Evolutionary conservation across 2,113 vertebrate genomes (phyloP), one percentile per base, ranked within the genome.

Genomic region (Nerophis lumbriciformis): DNA sequence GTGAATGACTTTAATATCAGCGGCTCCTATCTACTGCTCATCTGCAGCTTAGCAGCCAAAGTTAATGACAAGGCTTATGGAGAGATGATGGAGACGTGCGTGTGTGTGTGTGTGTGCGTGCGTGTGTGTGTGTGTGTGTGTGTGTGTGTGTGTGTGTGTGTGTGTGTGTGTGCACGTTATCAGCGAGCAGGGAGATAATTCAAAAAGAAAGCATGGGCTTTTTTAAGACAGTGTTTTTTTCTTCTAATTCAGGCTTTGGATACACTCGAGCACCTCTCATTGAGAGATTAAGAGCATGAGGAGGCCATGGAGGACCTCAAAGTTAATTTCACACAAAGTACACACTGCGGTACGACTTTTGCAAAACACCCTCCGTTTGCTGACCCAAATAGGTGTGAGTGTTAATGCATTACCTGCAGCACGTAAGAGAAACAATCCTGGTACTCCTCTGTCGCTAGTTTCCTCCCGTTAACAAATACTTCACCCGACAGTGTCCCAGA

Each of bases 371-470:
- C 67, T 79, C 58, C 38, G 55, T 75, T 55, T 74, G 38, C 61
- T 21, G 62, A 57, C 10, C n/a, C 38, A 57, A 57, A 57, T 21
- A 44, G 10, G 1, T 28, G n/a, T 37, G 1, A 52, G 36, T 10
- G 5, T 49, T 6, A 45, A 36, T 48, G 50, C 68, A 42, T 80
- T 83, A 97, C 96, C 94, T 99, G 95, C 72, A 93, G 91, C 12
- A 97, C 93, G 0, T 98, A 99, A 55, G 95, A 98, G 88, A 97
- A 95, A 66, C 94, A 98, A 80, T 98, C 92, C 85, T 93, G 93
- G 83, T 94, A 95, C 80, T 97, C 88, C 0, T 93, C 90, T 64
- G 79, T 87, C 66, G 85, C 94, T 75, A 98, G 73, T 53, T 85
- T 85, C 54, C 4, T 83, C 42, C 96, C 96, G 0, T 98, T 98